These are phyloP conservation scores for Drosophila tropicalis DNA, from an alignment of 1,140 invertebrate species.

Conservation along the genomic window DNA sequence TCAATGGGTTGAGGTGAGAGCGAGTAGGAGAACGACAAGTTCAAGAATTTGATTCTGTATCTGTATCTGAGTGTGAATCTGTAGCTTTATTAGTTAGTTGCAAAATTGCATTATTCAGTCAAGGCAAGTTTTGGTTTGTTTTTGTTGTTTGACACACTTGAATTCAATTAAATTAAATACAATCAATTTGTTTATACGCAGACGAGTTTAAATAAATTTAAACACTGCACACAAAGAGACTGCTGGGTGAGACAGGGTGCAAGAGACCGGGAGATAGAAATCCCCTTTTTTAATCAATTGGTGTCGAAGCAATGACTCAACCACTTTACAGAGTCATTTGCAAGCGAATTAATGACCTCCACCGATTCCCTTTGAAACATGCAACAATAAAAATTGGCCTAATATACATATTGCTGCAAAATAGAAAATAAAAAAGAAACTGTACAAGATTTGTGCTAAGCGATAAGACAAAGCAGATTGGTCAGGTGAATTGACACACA, in stretches of 20 bases:
- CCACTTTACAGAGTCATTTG: conserved; percentile 46
- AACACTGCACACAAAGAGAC: conserved; percentile 30
- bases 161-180: conserved; percentile 77
- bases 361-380: conserved; percentile 42
- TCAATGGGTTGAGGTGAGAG: conserved; percentile 26
- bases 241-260: not conserved
- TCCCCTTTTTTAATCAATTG: conserved; percentile 5
- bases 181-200: conserved; percentile 81
- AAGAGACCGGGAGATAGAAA: too few relatives aligned
- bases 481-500: not conserved
- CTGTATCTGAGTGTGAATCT: conserved; percentile 27
- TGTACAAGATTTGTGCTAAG: conserved; percentile 42
- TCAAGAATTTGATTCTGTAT: not conserved
- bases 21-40: too few relatives aligned
- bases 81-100: conserved; percentile 57
- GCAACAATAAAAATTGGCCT: conserved; percentile 40
- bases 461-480: conserved; percentile 46
- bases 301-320: conserved; percentile 53
- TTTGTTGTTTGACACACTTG: conserved; percentile 43
- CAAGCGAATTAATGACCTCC: conserved; percentile 56
- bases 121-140: conserved; percentile 39
- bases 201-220: conserved; percentile 76
- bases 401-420: conserved; percentile 15
- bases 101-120: conserved; percentile 73
- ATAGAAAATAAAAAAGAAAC: not conserved